phyloP scores from a whole-genome alignment of 2,113 vertebrate species.

The Hemicordylus capensis region DNA sequence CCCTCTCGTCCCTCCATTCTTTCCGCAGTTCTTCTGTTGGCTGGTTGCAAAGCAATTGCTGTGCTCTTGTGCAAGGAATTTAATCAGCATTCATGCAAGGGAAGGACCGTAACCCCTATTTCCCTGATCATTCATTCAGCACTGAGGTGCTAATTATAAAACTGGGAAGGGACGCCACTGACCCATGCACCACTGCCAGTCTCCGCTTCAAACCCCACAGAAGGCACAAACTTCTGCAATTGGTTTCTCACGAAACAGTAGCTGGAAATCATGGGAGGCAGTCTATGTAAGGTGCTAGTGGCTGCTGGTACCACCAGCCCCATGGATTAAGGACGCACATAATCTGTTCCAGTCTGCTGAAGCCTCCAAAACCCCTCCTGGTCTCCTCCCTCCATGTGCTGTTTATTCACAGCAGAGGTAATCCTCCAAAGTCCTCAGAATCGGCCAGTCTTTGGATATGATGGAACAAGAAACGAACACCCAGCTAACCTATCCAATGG shows the following conservation, averaged over 20 bases:
- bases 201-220: neutral
- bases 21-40: neutral
- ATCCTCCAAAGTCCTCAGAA: neutral
- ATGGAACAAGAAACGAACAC: conserved; percentile 38
- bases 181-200: neutral
- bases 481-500: neutral
- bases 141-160: neutral
- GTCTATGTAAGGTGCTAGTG: neutral
- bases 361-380: neutral
- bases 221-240: neutral
- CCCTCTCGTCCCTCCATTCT: neutral
- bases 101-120: fast-evolving
- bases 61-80: conserved; percentile 17
- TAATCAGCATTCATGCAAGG: conserved; percentile 9
- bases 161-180: no score
- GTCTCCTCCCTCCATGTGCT: fast-evolving
- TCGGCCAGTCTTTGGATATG: conserved; percentile 3
- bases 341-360: neutral
- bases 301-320: neutral
- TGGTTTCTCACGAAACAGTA: neutral
- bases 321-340: fast-evolving
- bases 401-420: neutral
- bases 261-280: neutral
- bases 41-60: conserved; percentile 34
- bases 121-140: neutral